Conservation (phyloP, 1,140 invertebrate species). For the Drosophila elegans region DNA sequence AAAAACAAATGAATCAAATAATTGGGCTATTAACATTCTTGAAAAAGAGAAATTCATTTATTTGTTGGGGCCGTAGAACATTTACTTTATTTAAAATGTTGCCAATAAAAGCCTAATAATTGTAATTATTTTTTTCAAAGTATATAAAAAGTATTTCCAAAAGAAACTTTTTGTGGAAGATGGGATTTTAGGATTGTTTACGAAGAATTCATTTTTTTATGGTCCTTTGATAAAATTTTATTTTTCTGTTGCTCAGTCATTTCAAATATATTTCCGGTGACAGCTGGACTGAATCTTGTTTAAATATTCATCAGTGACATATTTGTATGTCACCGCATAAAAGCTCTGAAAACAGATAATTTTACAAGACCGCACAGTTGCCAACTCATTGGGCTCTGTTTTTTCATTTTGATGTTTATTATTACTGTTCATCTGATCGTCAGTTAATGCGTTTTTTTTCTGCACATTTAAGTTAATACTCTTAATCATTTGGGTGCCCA, state of each 20-base stretch:
- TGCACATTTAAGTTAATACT: slow-evolving; percentile 28
- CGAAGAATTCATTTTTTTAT: no score
- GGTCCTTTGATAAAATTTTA: no score
- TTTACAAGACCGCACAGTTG: background rate
- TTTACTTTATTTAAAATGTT: background rate
- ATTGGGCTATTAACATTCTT: background rate
- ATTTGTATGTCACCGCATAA: background rate
- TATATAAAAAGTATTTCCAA: background rate
- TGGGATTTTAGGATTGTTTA: no score
- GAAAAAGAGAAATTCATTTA: background rate
- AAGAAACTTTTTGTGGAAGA: background rate
- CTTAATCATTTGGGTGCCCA: slow-evolving; percentile 58
- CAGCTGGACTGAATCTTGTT: background rate
- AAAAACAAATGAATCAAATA: slow-evolving; percentile 2
- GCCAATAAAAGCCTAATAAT: no score
- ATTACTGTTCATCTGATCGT: slow-evolving; percentile 12
- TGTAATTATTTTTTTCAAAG: no score
- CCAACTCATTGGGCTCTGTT: background rate
- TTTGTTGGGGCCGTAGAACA: background rate
- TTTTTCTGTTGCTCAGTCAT: no score
- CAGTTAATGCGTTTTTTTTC: slow-evolving; percentile 17
- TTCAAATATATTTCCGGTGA: slow-evolving; percentile 2
- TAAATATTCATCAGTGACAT: slow-evolving; percentile 6
- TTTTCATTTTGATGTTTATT: slow-evolving; percentile 11
- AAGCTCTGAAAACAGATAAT: background rate